A percentile compares a stretch with the other conserved stretches of the same genome.
Evolutionary conservation across 2,113 vertebrate species (phyloP).

Genomic region (Artemisiospiza belli): DNA sequence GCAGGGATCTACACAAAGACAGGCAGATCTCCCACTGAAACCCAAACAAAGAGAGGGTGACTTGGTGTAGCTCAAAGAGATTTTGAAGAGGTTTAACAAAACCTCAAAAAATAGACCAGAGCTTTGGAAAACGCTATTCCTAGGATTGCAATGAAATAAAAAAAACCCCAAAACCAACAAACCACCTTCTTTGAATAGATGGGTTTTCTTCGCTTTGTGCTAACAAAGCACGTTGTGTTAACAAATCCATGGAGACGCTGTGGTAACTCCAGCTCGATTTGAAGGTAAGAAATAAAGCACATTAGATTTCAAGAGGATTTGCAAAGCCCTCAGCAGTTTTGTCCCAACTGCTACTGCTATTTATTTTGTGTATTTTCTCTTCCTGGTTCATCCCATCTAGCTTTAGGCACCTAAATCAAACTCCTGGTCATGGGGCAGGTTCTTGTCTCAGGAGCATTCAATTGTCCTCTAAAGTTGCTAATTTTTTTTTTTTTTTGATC

Average conservation of each 20-base stretch:
- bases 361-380: neutral
- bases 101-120: neutral
- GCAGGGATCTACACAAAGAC: neutral
- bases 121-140: neutral
- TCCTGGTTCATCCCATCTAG: neutral
- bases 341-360: neutral
- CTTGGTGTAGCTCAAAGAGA: neutral
- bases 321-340: neutral
- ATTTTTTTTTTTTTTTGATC: neutral
- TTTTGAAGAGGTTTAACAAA: slow-evolving; percentile 1
- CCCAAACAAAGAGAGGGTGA: neutral
- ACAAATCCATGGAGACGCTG: neutral
- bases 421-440: neutral
- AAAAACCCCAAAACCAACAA: neutral
- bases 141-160: neutral
- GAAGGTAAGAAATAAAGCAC: neutral
- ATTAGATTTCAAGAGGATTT: slow-evolving; percentile 4
- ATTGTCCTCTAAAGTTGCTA: neutral
- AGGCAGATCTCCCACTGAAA: neutral
- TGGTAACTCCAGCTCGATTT: neutral
- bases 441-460: neutral
- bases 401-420: neutral
- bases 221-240: neutral
- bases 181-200: neutral
- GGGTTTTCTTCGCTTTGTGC: neutral